Evolutionary conservation across 1,140 invertebrate genomes (phyloP).

Genomic region (Trachymyrmex septentrionalis): DNA sequence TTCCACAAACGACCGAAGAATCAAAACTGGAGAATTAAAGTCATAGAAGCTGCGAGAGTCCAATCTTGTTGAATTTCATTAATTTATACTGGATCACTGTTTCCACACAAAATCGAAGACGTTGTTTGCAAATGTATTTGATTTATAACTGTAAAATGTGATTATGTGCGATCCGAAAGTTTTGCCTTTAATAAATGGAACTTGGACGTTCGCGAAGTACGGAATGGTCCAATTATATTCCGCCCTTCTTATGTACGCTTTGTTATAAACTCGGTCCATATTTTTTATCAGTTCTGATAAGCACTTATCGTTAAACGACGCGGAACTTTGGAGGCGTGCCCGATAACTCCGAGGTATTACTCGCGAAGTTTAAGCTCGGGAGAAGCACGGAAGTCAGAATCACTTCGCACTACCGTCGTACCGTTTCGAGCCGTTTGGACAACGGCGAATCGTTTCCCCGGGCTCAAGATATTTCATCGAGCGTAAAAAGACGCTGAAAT

Average conservation of each 20-base stretch:
- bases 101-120: constrained; percentile 3
- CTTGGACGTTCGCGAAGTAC: constrained; percentile 36
- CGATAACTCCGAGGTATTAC: constrained; percentile 61
- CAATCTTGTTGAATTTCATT: constrained; percentile 15
- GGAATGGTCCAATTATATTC: constrained; percentile 55
- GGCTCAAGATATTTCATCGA: constrained; percentile 49
- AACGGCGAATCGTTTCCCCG: constrained; percentile 48
- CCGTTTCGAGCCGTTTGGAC: constrained; percentile 50
- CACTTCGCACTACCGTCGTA: constrained; percentile 49
- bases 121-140: constrained; percentile 43
- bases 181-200: constrained; percentile 52
- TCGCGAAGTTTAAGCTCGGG: constrained; percentile 56
- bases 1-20: background rate
- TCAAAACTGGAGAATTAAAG: constrained; percentile 1
- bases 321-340: constrained; percentile 63
- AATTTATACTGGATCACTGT: constrained; percentile 23
- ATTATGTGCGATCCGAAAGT: constrained; percentile 39
- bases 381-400: constrained; percentile 59
- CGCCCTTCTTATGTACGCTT: constrained; percentile 53
- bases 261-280: constrained; percentile 63
- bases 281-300: constrained; percentile 66
- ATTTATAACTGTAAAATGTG: constrained; percentile 42
- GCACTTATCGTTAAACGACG: constrained; percentile 63
- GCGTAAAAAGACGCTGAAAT: constrained; percentile 55
- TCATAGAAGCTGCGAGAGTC: background rate